phyloP scores from a whole-genome alignment of 2,797 vertebrate species.

The Rhinatrema bivittatum region DNA sequence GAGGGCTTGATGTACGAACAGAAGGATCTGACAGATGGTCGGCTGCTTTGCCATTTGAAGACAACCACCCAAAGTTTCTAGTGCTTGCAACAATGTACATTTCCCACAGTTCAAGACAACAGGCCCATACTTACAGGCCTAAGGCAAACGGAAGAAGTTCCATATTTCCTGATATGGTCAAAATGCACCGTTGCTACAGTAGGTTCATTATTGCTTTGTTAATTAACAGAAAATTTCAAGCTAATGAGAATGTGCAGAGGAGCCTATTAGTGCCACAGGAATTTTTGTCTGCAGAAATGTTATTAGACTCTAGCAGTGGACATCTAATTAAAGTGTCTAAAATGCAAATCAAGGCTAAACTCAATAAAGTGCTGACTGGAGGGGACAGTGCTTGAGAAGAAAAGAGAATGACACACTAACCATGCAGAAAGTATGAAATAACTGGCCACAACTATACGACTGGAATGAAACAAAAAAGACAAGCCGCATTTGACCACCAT shows the following conservation, averaged over 20 bases:
- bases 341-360: constrained; percentile 25
- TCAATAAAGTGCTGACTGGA: constrained; percentile 48
- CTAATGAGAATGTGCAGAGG: not conserved
- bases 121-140: constrained; percentile 17
- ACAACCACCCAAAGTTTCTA: too few relatives aligned
- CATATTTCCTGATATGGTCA: constrained; percentile 17
- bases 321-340: constrained; percentile 25
- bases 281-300: too few relatives aligned
- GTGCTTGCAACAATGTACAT: too few relatives aligned
- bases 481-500: too few relatives aligned
- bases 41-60: too few relatives aligned
- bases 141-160: constrained; percentile 28
- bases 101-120: constrained; percentile 13
- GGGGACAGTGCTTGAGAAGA: constrained; percentile 8
- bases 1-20: too few relatives aligned
- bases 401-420: too few relatives aligned
- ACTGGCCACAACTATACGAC: constrained; percentile 2
- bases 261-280: not conserved
- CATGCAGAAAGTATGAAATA: not conserved
- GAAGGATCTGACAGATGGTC: too few relatives aligned
- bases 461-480: too few relatives aligned
- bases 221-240: not conserved
- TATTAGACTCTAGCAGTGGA: too few relatives aligned
- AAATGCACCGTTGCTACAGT: constrained; percentile 28
- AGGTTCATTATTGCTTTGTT: constrained; percentile 41